A percentile compares a stretch with the other conserved stretches of the same genome.
Conservation (phyloP, 2,888 invertebrate genomes). For the Campaea margaritaria region DNA sequence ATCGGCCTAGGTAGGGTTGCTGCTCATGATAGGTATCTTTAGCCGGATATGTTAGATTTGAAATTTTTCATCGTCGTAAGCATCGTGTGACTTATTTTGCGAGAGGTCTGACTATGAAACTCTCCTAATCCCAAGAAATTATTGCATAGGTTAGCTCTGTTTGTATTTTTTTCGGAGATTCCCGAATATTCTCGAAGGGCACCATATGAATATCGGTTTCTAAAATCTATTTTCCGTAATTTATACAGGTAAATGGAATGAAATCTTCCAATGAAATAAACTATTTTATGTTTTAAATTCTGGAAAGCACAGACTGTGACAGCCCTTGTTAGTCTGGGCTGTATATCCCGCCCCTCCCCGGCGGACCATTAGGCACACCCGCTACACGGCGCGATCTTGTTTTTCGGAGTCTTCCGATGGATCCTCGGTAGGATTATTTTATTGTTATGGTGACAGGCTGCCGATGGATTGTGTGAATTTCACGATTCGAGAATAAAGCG, state of each 20-base stretch:
- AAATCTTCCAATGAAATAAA: no score
- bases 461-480: constrained; percentile 14
- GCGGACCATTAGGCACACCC: constrained; percentile 25
- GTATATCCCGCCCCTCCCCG: constrained; percentile 10
- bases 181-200: no score
- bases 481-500: constrained; percentile 8
- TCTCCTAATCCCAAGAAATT: no score
- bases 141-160: no score
- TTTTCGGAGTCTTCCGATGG: constrained; percentile 19
- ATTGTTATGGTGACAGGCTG: constrained; percentile 21
- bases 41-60: background rate
- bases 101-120: no score
- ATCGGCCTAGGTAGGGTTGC: constrained; percentile 12
- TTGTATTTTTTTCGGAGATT: no score
- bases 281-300: no score
- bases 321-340: background rate
- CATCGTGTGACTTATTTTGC: no score
- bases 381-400: constrained; percentile 23
- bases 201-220: background rate
- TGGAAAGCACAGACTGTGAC: no score
- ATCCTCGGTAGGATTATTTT: constrained; percentile 18
- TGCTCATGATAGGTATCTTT: background rate
- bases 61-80: no score
- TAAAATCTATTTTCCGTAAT: no score
- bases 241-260: no score